Percentiles rank a stretch among this genome's conserved stretches.
Evolutionary conservation across 2,888 invertebrate species (phyloP).

Genomic region (Vandiemenella viatica): DNA sequence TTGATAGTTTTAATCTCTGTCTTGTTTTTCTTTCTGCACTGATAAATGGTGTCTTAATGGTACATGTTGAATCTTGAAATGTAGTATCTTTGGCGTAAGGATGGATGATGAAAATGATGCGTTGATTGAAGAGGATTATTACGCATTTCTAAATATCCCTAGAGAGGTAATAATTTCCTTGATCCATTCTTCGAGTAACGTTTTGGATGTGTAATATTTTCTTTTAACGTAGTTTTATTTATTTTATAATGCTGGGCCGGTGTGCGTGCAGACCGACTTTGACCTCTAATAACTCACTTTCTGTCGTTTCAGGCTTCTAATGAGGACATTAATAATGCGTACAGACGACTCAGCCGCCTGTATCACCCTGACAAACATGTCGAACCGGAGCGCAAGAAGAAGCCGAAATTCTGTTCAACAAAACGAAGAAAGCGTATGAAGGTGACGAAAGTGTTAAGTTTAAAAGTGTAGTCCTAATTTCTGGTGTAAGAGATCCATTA

Average conservation of each 20-base stretch:
- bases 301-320: slow-evolving; percentile 54
- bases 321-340: slow-evolving; percentile 89
- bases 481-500: too few relatives aligned
- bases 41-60: too few relatives aligned
- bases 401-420: slow-evolving; percentile 83
- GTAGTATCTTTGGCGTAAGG: too few relatives aligned
- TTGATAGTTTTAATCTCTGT: too few relatives aligned
- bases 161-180: slow-evolving; percentile 50
- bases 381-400: slow-evolving; percentile 64
- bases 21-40: too few relatives aligned
- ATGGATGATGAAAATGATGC: slow-evolving; percentile 17
- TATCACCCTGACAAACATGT: slow-evolving; percentile 96
- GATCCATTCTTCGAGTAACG: slow-evolving; percentile 1
- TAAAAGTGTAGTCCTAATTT: too few relatives aligned
- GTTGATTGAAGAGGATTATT: slow-evolving; percentile 61
- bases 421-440: slow-evolving; percentile 88
- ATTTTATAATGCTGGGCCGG: too few relatives aligned
- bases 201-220: neutral
- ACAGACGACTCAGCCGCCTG: slow-evolving; percentile 75
- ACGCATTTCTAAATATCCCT: slow-evolving; percentile 71
- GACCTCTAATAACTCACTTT: too few relatives aligned
- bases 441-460: too few relatives aligned
- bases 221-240: neutral
- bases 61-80: too few relatives aligned
- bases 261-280: neutral